A percentile compares a stretch with the other conserved stretches of the same genome.
These are phyloP conservation scores for Drosophila peninsularis DNA, from an alignment of 2,888 invertebrate species.

Conservation along the genomic window DNA sequence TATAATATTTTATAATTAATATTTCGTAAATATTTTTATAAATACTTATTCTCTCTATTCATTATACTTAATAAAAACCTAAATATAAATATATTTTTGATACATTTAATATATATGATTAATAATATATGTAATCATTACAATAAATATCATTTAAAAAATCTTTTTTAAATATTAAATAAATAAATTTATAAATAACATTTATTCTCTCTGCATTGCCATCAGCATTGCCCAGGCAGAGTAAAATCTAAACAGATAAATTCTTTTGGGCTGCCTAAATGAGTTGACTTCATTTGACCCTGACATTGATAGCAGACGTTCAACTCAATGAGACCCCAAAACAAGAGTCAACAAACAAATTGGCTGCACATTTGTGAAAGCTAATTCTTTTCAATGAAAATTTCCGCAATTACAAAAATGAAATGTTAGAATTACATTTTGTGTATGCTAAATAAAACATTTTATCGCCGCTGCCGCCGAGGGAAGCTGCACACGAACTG, in stretches of 20 bases:
- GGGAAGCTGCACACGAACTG: slow-evolving; percentile 42
- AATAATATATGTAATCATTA: not conserved
- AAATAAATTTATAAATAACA: not conserved
- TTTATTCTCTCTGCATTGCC: not conserved
- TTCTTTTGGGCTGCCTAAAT: not conserved
- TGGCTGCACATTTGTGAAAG: slow-evolving; percentile 41
- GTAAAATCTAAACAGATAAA: not conserved
- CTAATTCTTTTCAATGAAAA: slow-evolving; percentile 78
- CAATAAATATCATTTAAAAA: not conserved
- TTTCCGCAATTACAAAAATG: slow-evolving; percentile 72
- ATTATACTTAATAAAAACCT: too few relatives aligned
- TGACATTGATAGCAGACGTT: slow-evolving; percentile 71
- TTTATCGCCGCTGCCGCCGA: slow-evolving; percentile 40
- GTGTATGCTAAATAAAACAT: slow-evolving; percentile 62
- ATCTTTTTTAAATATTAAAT: not conserved
- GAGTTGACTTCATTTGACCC: slow-evolving; percentile 37
- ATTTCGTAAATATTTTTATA: too few relatives aligned
- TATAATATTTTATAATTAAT: too few relatives aligned
- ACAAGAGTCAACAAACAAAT: slow-evolving; percentile 26
- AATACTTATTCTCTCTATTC: too few relatives aligned
- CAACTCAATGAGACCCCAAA: slow-evolving; percentile 38
- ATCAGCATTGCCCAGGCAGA: not conserved
- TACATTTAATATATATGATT: too few relatives aligned
- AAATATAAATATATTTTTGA: too few relatives aligned
- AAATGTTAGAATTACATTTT: slow-evolving; percentile 71